Percentiles rank a stretch among this genome's conserved stretches.
Conservation (phyloP, 2,888 invertebrate species). For the Ophonus ardosiacus region DNA sequence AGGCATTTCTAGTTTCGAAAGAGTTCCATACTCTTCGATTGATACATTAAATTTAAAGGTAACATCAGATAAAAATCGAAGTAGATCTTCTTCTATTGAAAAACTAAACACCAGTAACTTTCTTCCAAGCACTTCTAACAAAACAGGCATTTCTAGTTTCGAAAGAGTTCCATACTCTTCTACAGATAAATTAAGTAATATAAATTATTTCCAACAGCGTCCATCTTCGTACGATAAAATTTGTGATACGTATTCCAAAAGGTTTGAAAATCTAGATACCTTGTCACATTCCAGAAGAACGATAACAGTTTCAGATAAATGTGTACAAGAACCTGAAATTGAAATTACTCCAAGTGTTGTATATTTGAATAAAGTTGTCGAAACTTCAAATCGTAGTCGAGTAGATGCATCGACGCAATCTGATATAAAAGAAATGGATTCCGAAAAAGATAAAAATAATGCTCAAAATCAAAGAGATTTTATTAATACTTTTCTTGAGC, state of each 20-base stretch:
- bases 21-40: too few relatives aligned
- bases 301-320: slow-evolving; percentile 53
- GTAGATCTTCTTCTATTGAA: background rate
- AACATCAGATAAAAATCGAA: background rate
- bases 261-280: background rate
- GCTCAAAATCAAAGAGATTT: slow-evolving; percentile 46
- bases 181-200: background rate
- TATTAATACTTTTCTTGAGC: slow-evolving; percentile 69
- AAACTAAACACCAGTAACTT: background rate
- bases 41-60: background rate
- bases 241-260: too few relatives aligned
- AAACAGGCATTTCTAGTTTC: background rate
- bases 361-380: slow-evolving; percentile 29
- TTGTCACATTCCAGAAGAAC: background rate
- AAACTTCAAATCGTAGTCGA: slow-evolving; percentile 22
- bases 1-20: background rate
- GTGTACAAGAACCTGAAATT: slow-evolving; percentile 60
- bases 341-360: slow-evolving; percentile 51
- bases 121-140: background rate
- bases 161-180: background rate
- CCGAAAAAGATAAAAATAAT: slow-evolving; percentile 18
- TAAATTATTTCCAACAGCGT: background rate
- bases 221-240: background rate
- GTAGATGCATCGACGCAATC: slow-evolving; percentile 59
- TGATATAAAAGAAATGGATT: slow-evolving; percentile 40